Percentiles rank a stretch among this genome's conserved stretches.
Evolutionary conservation across 2,888 invertebrate genomes (phyloP).

Genomic region (Argyresthia albistria): DNA sequence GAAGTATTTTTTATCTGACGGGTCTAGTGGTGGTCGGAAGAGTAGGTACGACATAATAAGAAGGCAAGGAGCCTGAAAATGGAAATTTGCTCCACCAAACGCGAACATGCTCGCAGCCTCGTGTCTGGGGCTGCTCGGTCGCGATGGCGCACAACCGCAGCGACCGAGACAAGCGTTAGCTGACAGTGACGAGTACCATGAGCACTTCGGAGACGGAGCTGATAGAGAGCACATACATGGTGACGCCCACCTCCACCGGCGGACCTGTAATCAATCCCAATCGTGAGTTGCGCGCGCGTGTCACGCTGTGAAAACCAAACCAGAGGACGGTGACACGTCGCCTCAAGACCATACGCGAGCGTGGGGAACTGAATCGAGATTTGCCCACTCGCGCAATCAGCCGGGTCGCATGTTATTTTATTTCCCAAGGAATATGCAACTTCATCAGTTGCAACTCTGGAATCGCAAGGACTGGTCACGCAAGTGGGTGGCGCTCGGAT

Average conservation of each 20-base stretch:
- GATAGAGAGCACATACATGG: slow-evolving; percentile 98
- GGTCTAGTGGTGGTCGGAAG: not conserved
- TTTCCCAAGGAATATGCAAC: too few relatives aligned
- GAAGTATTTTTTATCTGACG: slow-evolving; percentile 20
- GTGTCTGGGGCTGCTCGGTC: slow-evolving; percentile 71
- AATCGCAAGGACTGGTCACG: too few relatives aligned
- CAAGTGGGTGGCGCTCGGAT: slow-evolving; percentile 8
- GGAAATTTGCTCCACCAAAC: slow-evolving; percentile 62
- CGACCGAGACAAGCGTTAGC: slow-evolving; percentile 63
- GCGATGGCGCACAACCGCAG: slow-evolving; percentile 43
- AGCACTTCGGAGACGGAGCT: slow-evolving; percentile 98
- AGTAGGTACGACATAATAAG: slow-evolving; percentile 46
- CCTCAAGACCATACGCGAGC: slow-evolving; percentile 36
- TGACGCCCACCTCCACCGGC: slow-evolving; percentile 97
- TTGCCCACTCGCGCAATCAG: not conserved
- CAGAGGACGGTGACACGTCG: slow-evolving; percentile 44
- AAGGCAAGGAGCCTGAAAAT: slow-evolving; percentile 62
- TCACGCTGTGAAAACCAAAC: slow-evolving; percentile 60
- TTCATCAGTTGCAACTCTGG: too few relatives aligned
- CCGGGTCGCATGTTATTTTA: too few relatives aligned
- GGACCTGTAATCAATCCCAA: slow-evolving; percentile 86
- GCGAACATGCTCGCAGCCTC: slow-evolving; percentile 70
- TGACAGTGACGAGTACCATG: slow-evolving; percentile 85
- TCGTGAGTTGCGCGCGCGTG: slow-evolving; percentile 51
- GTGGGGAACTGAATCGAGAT: not conserved